Conservation (phyloP, 2,113 vertebrate genomes). For the Pseudorasbora parva region DNA sequence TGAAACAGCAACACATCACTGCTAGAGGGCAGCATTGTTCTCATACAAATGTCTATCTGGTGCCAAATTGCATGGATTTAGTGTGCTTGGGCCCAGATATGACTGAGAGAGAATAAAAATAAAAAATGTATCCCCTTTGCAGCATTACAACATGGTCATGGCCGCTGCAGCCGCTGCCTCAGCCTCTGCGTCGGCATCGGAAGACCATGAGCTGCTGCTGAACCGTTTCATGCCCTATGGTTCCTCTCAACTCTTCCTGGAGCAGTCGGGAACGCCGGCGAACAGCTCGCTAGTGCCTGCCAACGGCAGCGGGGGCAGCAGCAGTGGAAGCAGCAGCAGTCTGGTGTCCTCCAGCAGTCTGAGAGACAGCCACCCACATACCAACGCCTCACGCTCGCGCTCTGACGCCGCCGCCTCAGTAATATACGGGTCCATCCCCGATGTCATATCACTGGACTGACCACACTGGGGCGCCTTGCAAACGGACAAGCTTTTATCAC, state of each 20-base stretch:
- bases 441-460: constrained; percentile 98
- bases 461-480: constrained; percentile 7
- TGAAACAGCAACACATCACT: not conserved
- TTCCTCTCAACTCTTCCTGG: constrained; percentile 92
- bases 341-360: constrained; percentile 95
- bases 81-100: not conserved
- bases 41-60: not conserved
- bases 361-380: constrained; percentile 85
- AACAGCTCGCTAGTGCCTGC: constrained; percentile 83
- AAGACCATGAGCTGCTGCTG: constrained; percentile 92
- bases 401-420: constrained; percentile 83
- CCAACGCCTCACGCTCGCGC: constrained; percentile 79
- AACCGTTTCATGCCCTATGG: constrained; percentile 92
- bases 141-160: constrained; percentile 98
- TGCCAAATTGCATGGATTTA: not conserved
- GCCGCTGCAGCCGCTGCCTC: constrained; percentile 91
- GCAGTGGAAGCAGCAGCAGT: constrained; percentile 94
- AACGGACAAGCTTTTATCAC: constrained; percentile 54
- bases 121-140: not conserved
- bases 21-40: constrained; percentile 21
- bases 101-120: not conserved
- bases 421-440: constrained; percentile 95
- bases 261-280: constrained; percentile 87
- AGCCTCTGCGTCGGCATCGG: constrained; percentile 79
- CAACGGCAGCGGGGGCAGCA: constrained; percentile 81